Conservation (phyloP, 2,888 invertebrate species). For the Habroteleia sp. region DNA sequence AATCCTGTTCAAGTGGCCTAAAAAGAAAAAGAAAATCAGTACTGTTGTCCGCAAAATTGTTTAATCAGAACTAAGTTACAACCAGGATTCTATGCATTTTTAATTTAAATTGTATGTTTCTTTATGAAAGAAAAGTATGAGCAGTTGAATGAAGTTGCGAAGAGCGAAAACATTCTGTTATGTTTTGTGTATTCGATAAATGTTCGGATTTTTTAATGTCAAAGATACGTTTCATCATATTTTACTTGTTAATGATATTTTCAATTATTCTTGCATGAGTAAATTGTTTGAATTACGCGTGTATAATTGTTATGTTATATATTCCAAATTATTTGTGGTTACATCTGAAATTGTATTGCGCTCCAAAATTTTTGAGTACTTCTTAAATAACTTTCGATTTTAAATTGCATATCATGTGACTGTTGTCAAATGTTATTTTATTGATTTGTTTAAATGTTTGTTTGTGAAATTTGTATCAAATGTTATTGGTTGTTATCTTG, state of each 20-base stretch:
- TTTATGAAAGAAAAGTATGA: constrained; percentile 39
- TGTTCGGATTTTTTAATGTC: constrained; percentile 13
- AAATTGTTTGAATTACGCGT: neutral
- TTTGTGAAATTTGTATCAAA: too few relatives aligned
- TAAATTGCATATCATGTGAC: too few relatives aligned
- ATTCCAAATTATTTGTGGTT: too few relatives aligned
- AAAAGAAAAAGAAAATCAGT: neutral
- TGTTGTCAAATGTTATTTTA: too few relatives aligned
- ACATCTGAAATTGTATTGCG: too few relatives aligned
- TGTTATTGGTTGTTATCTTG: too few relatives aligned
- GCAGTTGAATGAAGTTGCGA: constrained; percentile 22
- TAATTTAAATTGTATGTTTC: constrained; percentile 16
- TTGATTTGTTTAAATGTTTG: too few relatives aligned
- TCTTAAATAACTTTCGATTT: too few relatives aligned
- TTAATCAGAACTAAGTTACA: constrained; percentile 3
- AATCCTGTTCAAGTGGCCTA: constrained; percentile 26
- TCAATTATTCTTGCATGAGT: neutral
- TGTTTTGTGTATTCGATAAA: constrained; percentile 28
- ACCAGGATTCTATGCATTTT: constrained; percentile 55
- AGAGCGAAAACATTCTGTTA: constrained; percentile 35
- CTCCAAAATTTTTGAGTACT: too few relatives aligned
- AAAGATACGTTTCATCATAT: constrained; percentile 3
- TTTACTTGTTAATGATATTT: constrained; percentile 5
- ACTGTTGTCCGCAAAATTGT: too few relatives aligned
- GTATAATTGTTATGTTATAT: neutral